These are phyloP conservation scores for Ceyx margarethae DNA, from an alignment of 2,113 vertebrate species.

Conservation along the genomic window DNA sequence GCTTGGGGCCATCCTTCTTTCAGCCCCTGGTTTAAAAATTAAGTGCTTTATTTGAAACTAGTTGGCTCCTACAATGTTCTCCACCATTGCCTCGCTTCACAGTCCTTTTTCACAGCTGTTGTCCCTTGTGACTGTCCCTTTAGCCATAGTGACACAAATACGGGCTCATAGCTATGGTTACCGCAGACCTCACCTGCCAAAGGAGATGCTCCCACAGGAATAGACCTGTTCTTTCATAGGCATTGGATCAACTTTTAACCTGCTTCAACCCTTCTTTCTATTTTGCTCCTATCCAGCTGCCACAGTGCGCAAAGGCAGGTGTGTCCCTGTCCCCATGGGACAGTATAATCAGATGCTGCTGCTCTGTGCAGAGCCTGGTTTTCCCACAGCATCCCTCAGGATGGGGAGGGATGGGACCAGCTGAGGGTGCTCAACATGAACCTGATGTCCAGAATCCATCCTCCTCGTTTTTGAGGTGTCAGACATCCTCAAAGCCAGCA, in stretches of 20 bases:
- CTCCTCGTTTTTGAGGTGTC: neutral
- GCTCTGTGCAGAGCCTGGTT: neutral
- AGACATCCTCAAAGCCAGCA: neutral
- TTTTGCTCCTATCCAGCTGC: slow-evolving; percentile 26
- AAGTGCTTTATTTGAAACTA: neutral
- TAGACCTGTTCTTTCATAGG: neutral
- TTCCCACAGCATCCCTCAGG: neutral
- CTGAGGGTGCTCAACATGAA: neutral
- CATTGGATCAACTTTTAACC: neutral
- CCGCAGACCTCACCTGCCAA: neutral
- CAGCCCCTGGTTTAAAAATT: neutral
- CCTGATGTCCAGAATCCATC: neutral
- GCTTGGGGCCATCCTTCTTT: neutral
- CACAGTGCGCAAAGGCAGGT: neutral
- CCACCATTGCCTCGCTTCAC: rapidly evolving
- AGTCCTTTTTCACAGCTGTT: neutral
- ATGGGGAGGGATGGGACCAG: rapidly evolving
- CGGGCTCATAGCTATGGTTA: neutral
- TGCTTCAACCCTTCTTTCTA: neutral
- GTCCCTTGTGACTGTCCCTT: neutral
- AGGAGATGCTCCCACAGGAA: neutral
- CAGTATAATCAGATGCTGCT: rapidly evolving
- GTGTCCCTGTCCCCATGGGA: neutral
- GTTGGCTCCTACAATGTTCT: neutral
- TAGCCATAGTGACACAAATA: neutral